A percentile compares a stretch with the other conserved stretches of the same genome.
Evolutionary conservation across 2,797 vertebrate genomes (phyloP).

Genomic region (Spizella passerina): DNA sequence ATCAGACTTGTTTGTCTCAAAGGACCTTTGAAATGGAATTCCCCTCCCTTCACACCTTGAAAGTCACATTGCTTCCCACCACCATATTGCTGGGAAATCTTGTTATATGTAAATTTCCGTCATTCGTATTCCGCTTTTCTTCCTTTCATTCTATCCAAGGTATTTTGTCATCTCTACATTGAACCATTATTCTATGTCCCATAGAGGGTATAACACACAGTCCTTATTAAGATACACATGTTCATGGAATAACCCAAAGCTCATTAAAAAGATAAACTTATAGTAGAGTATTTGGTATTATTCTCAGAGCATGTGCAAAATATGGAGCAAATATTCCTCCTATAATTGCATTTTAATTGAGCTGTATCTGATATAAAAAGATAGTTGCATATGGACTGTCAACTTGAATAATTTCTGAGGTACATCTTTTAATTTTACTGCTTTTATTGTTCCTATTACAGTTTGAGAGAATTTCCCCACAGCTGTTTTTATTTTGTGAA

Average conservation of each 20-base stretch:
- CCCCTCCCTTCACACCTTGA: neutral
- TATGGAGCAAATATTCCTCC: constrained; percentile 42
- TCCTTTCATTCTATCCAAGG: neutral
- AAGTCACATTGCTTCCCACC: neutral
- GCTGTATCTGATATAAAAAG: constrained; percentile 43
- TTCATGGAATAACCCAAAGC: constrained; percentile 31
- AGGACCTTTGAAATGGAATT: neutral
- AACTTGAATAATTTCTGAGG: constrained; percentile 71
- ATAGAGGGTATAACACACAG: constrained; percentile 37
- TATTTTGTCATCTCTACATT: constrained; percentile 33
- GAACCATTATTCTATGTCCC: constrained; percentile 43
- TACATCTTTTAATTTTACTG: constrained; percentile 76
- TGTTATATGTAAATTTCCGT: constrained; percentile 9
- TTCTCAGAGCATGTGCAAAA: constrained; percentile 58
- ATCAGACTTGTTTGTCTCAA: neutral
- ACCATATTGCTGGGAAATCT: neutral
- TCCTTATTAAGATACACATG: constrained; percentile 32
- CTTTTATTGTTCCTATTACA: constrained; percentile 74
- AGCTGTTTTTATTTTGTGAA: constrained; percentile 77
- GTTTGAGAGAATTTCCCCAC: constrained; percentile 74
- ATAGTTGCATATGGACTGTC: constrained; percentile 53
- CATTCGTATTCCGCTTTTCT: neutral
- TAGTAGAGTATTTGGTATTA: constrained; percentile 1
- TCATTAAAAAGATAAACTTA: constrained; percentile 62
- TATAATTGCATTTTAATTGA: constrained; percentile 73